Percentiles rank a stretch among this genome's conserved stretches.
Conservation (phyloP, 2,113 vertebrate species). For the Apteryx mantelli region DNA sequence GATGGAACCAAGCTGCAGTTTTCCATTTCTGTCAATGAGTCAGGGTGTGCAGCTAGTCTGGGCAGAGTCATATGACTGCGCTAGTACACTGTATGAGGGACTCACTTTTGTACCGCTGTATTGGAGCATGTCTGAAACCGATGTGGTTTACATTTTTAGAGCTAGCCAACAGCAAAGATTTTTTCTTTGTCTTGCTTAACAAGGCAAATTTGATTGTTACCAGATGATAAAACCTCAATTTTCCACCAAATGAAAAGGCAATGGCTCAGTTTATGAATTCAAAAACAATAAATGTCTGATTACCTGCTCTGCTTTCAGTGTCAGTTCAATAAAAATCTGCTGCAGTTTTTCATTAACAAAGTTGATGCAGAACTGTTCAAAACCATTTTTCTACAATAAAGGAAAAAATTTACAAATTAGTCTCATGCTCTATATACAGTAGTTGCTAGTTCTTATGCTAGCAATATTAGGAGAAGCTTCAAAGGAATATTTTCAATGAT, state of each 20-base stretch:
- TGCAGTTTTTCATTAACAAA: slow-evolving; percentile 98
- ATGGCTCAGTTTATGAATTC: neutral
- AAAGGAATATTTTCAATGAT: neutral
- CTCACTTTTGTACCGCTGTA: neutral
- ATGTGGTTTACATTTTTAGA: neutral
- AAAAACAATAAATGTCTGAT: neutral
- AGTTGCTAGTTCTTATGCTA: neutral
- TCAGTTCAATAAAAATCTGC: slow-evolving; percentile 98
- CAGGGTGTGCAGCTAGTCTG: slow-evolving; percentile 33
- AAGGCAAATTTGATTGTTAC: slow-evolving; percentile 31
- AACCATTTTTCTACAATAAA: slow-evolving; percentile 93
- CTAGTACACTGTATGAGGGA: neutral
- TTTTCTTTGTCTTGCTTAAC: neutral
- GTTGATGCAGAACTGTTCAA: slow-evolving; percentile 99
- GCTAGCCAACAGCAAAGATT: neutral
- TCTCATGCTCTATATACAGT: neutral
- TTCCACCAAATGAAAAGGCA: neutral
- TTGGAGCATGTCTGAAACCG: neutral
- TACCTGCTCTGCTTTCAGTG: slow-evolving; percentile 98
- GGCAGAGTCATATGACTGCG: slow-evolving; percentile 34
- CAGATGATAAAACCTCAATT: slow-evolving; percentile 5
- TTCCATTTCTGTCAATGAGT: slow-evolving; percentile 53
- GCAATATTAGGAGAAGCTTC: neutral
- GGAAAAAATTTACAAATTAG: slow-evolving; percentile 21
- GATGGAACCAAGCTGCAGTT: neutral